Evolutionary conservation across 2,113 vertebrate species (phyloP).

Genomic region (Hippotragus niger): DNA sequence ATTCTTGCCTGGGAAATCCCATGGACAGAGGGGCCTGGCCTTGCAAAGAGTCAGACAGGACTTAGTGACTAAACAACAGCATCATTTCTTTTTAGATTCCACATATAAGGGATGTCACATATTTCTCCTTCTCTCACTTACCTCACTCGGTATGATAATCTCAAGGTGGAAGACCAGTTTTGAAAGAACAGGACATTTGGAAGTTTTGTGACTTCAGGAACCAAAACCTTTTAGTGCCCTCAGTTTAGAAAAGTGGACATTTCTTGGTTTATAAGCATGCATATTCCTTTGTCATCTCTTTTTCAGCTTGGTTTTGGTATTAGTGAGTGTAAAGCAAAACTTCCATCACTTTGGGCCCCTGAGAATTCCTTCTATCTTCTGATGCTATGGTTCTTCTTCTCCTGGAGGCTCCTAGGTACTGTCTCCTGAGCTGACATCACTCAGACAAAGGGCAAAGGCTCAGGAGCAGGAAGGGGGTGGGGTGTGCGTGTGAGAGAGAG

Average conservation of each 20-base stretch:
- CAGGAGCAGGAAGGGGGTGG: background rate
- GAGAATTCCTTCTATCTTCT: background rate
- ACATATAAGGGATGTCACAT: background rate
- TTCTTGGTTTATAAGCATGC: background rate
- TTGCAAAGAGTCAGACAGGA: background rate
- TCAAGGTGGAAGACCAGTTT: background rate
- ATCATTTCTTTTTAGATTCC: background rate
- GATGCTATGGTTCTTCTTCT: background rate
- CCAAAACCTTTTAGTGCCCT: background rate
- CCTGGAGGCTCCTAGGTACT: background rate
- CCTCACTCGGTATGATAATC: background rate
- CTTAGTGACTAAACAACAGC: background rate
- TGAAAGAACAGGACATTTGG: background rate
- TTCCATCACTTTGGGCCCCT: background rate
- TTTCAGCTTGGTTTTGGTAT: background rate
- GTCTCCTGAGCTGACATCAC: background rate
- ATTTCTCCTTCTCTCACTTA: background rate
- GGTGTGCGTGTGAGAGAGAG: background rate
- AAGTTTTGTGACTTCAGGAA: background rate
- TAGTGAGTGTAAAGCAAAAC: background rate
- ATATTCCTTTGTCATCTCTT: background rate
- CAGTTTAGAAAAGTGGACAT: background rate
- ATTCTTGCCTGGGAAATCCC: background rate
- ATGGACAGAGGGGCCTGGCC: background rate
- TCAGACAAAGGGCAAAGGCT: accelerated